phyloP scores from a whole-genome alignment of 2,113 vertebrate species.

The Cairina moschata region DNA sequence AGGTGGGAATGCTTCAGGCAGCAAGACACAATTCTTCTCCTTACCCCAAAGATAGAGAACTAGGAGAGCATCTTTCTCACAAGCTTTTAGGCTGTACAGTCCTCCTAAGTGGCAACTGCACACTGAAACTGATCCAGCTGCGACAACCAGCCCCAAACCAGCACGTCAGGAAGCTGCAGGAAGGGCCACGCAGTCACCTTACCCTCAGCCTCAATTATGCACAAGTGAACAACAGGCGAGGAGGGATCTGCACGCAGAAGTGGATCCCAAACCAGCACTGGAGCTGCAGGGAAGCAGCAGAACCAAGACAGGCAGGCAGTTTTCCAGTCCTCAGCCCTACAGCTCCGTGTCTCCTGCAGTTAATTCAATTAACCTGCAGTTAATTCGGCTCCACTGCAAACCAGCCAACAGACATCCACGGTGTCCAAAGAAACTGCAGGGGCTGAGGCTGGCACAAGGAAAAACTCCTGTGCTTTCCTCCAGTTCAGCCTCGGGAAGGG shows the following conservation, averaged over 20 bases:
- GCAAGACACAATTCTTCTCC: background rate
- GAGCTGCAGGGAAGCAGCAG: background rate
- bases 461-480: background rate
- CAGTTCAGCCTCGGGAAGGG: background rate
- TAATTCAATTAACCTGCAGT: background rate
- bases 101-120: background rate
- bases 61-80: background rate
- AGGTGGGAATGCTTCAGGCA: background rate
- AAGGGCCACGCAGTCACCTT: fast-evolving
- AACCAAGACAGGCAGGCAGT: background rate
- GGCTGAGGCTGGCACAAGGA: fast-evolving
- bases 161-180: background rate
- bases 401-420: background rate
- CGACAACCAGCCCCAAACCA: background rate
- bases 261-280: background rate
- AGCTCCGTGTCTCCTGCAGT: background rate
- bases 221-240: fast-evolving
- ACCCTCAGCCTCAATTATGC: background rate
- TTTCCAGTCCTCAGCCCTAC: background rate
- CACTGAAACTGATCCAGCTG: background rate
- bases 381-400: background rate
- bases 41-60: background rate
- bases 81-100: background rate
- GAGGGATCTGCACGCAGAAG: background rate
- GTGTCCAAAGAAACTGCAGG: background rate